Evolutionary conservation across 1,140 invertebrate genomes (phyloP).

Genomic region (Parasteatoda tepidariorum): DNA sequence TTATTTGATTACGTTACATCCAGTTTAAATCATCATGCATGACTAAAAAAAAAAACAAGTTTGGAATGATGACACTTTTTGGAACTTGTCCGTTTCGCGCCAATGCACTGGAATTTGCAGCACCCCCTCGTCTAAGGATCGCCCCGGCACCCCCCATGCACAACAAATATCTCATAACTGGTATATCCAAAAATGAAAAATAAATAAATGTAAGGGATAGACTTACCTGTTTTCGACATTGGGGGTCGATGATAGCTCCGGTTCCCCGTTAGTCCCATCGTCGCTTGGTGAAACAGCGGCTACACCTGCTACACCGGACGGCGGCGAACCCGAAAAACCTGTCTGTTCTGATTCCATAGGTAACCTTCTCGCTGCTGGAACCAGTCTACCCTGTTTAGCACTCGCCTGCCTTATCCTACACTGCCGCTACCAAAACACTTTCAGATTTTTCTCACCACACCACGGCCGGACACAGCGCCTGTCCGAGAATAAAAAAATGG

Average conservation of each 20-base stretch:
- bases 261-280: slow-evolving; percentile 28
- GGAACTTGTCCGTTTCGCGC: background rate
- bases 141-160: background rate
- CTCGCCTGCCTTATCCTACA: slow-evolving; percentile 8
- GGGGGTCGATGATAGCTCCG: slow-evolving; percentile 20
- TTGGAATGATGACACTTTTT: background rate
- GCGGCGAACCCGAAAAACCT: slow-evolving; percentile 58
- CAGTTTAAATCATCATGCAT: no score
- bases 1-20: no score
- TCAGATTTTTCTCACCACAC: slow-evolving; percentile 7
- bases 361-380: slow-evolving; percentile 8
- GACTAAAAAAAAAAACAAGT: no score
- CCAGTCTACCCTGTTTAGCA: slow-evolving; percentile 49
- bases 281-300: slow-evolving; percentile 16
- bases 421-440: slow-evolving; percentile 11
- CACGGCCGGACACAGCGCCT: background rate
- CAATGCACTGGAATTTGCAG: background rate
- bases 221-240: slow-evolving; percentile 41
- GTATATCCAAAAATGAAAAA: background rate
- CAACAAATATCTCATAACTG: background rate
- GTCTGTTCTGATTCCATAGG: slow-evolving; percentile 54
- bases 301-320: slow-evolving; percentile 50
- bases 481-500: background rate
- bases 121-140: background rate
- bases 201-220: background rate